Conservation (phyloP, 2,888 invertebrate species). For the Pheosia gnoma region DNA sequence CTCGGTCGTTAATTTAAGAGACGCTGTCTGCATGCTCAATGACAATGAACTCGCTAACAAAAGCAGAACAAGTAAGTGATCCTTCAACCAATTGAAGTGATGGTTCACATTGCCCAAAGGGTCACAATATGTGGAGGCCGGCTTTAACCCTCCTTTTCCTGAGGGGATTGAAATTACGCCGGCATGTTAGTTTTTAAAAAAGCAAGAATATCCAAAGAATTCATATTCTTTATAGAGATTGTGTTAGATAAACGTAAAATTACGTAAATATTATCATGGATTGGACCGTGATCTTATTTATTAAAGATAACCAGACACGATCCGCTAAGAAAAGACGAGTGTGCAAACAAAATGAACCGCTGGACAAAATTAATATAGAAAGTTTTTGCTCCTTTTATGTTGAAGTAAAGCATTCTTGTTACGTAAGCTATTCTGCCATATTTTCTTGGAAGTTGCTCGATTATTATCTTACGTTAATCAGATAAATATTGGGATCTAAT, state of each 20-base stretch:
- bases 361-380: conserved; percentile 44
- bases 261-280: conserved; percentile 28
- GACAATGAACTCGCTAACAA: conserved; percentile 29
- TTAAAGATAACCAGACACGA: conserved; percentile 34
- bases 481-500: conserved; percentile 13
- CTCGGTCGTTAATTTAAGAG: conserved; percentile 25
- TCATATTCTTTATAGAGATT: conserved; percentile 8
- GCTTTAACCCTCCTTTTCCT: conserved; percentile 5
- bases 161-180: conserved; percentile 12
- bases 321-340: conserved; percentile 43
- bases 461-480: conserved; percentile 11
- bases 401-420: conserved; percentile 45
- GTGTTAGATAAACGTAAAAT: conserved; percentile 18
- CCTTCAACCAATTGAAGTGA: conserved; percentile 19
- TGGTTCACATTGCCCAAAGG: conserved; percentile 9
- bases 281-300: conserved; percentile 37
- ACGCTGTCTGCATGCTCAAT: conserved; percentile 34
- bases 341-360: conserved; percentile 35
- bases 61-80: conserved; percentile 11
- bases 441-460: conserved; percentile 8
- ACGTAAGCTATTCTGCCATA: conserved; percentile 30
- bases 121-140: conserved; percentile 4
- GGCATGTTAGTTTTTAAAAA: conserved; percentile 16
- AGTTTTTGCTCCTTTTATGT: conserved; percentile 34
- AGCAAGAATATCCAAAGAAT: conserved; percentile 4